Percentiles rank a stretch among this genome's conserved stretches.
These are phyloP conservation scores for Eupithecia insigniata DNA, from an alignment of 2,888 invertebrate genomes.

Conservation along the genomic window DNA sequence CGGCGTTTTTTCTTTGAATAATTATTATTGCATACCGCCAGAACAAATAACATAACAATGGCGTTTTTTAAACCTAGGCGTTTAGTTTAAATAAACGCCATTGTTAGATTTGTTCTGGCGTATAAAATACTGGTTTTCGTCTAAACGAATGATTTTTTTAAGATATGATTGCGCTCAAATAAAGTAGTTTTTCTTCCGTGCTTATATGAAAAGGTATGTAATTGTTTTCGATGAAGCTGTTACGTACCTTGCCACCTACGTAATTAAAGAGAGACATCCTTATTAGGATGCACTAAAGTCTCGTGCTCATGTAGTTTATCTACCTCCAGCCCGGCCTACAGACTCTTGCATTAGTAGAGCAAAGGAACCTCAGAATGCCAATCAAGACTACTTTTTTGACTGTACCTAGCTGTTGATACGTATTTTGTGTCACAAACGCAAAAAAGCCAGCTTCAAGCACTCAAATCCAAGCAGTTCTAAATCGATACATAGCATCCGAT, in stretches of 20 bases:
- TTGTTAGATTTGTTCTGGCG: neutral
- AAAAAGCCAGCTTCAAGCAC: neutral
- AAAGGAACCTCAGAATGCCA: neutral
- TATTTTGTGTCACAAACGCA: neutral
- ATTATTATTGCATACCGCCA: neutral
- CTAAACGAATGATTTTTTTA: too few relatives aligned
- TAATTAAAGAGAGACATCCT: too few relatives aligned
- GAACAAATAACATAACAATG: too few relatives aligned
- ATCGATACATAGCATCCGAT: neutral
- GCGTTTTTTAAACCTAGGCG: too few relatives aligned
- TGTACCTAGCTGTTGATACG: too few relatives aligned
- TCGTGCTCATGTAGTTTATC: neutral
- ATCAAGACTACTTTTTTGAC: neutral
- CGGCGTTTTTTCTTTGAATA: neutral
- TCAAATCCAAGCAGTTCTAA: neutral
- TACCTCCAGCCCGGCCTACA: neutral
- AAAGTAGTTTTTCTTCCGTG: neutral
- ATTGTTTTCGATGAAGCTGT: neutral
- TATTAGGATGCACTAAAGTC: neutral
- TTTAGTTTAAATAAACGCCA: neutral
- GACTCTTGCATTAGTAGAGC: neutral
- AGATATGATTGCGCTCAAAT: neutral
- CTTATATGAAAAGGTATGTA: neutral
- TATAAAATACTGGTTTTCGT: neutral
- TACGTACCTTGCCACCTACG: too few relatives aligned